These are phyloP conservation scores for Acleris emargana DNA, from an alignment of 2,888 invertebrate genomes.

Conservation along the genomic window DNA sequence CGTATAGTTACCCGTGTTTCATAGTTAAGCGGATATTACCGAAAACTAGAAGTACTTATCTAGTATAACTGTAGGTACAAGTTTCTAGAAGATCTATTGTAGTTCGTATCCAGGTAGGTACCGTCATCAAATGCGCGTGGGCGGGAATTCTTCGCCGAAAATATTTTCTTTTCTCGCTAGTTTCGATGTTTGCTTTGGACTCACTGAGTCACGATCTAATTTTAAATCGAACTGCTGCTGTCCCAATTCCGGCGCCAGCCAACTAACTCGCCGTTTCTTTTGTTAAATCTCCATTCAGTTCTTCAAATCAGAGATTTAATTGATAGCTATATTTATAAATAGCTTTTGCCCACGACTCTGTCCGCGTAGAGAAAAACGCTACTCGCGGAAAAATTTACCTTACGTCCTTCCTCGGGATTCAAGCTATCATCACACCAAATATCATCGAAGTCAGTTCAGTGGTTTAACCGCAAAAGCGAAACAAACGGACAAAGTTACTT, in stretches of 20 bases:
- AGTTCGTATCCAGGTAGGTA: conserved; percentile 50
- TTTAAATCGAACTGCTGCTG: conserved; percentile 68
- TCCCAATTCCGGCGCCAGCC: conserved; percentile 59
- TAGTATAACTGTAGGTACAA: conserved; percentile 21
- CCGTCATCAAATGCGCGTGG: conserved; percentile 52
- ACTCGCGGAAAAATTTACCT: too few species aligned
- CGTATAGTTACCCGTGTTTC: too few species aligned
- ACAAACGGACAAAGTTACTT: too few species aligned
- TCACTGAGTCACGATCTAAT: conserved; percentile 74
- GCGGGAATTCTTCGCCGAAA: conserved; percentile 70
- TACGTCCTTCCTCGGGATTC: too few species aligned
- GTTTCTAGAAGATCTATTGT: conserved; percentile 47
- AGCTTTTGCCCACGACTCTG: too few species aligned
- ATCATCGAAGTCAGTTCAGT: too few species aligned
- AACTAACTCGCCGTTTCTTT: conserved; percentile 41
- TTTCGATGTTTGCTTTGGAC: conserved; percentile 68
- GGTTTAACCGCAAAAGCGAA: too few species aligned
- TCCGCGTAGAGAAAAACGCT: too few species aligned
- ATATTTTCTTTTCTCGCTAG: conserved; percentile 68
- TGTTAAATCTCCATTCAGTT: conserved; percentile 17
- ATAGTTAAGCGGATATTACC: too few species aligned
- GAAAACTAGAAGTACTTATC: too few species aligned
- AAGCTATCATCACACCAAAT: too few species aligned
- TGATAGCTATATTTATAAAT: not conserved
- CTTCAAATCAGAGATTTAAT: not conserved